These are phyloP conservation scores for Brevimyrus niger DNA, from an alignment of 2,113 vertebrate genomes.

Conservation along the genomic window DNA sequence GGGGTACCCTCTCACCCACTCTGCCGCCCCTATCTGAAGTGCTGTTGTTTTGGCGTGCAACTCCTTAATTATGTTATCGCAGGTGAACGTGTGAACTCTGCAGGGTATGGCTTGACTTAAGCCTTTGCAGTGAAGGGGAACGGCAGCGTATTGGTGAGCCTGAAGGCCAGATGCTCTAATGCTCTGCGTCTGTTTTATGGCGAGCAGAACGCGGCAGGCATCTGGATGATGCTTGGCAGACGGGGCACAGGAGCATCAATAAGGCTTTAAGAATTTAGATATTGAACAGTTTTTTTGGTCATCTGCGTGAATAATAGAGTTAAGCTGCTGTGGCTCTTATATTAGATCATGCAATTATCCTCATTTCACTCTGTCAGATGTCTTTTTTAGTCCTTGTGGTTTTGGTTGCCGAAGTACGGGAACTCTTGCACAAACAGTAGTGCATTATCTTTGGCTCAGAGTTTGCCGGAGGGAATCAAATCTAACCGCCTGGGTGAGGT, in stretches of 20 bases:
- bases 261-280: constrained; percentile 2
- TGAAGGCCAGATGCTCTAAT: constrained; percentile 5
- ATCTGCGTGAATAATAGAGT: not conserved
- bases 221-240: not conserved
- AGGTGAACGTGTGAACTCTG: not conserved
- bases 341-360: not conserved
- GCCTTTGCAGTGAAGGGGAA: not conserved
- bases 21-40: not conserved
- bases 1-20: not conserved
- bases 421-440: not conserved
- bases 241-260: not conserved
- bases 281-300: not conserved
- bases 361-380: not conserved
- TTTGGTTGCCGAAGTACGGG: not conserved
- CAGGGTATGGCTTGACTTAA: not conserved
- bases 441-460: not conserved
- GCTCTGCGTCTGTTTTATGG: not conserved
- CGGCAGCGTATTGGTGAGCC: not conserved
- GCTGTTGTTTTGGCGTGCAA: not conserved
- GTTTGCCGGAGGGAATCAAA: not conserved
- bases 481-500: not conserved
- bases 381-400: not conserved
- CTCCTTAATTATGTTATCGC: not conserved
- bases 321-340: not conserved
- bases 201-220: not conserved